Conservation (phyloP, 1,140 invertebrate species). For the Bombus waltoni region DNA sequence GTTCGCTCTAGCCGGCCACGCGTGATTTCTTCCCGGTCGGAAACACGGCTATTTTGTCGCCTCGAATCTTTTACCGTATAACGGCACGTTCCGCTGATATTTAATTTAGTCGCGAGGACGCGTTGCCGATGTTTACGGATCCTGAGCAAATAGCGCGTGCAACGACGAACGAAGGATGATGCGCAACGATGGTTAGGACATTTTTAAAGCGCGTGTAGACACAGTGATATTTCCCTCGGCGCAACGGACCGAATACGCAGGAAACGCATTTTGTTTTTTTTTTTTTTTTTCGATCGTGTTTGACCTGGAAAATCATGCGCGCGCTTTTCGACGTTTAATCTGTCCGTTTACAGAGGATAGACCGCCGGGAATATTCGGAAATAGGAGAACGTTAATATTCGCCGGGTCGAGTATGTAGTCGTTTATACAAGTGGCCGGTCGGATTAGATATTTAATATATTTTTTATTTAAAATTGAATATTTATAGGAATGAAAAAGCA, state of each 20-base stretch:
- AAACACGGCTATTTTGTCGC: not conserved
- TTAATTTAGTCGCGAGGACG: constrained; percentile 30
- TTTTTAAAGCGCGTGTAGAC: constrained; percentile 10
- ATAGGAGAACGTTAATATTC: not conserved
- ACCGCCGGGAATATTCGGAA: constrained; percentile 6
- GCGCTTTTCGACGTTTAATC: constrained; percentile 31
- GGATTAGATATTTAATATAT: not conserved
- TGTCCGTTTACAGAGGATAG: constrained; percentile 16
- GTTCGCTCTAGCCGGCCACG: not conserved
- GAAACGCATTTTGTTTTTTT: constrained; percentile 15
- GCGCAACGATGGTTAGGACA: not conserved
- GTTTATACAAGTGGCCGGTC: not conserved
- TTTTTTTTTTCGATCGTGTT: not conserved
- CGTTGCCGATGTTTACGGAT: constrained; percentile 30
- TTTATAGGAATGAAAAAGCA: too few species aligned
- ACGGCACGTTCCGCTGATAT: constrained; percentile 3
- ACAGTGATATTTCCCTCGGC: not conserved
- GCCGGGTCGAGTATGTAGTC: not conserved
- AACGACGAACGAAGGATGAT: not conserved
- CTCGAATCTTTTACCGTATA: not conserved
- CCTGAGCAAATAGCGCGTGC: constrained; percentile 13
- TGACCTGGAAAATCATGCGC: not conserved
- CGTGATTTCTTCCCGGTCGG: not conserved
- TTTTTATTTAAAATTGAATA: too few species aligned
- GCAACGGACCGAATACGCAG: not conserved